Base-by-base conservation (phyloP, 2,797 vertebrate species). In the Diplodus sargus region DNA sequence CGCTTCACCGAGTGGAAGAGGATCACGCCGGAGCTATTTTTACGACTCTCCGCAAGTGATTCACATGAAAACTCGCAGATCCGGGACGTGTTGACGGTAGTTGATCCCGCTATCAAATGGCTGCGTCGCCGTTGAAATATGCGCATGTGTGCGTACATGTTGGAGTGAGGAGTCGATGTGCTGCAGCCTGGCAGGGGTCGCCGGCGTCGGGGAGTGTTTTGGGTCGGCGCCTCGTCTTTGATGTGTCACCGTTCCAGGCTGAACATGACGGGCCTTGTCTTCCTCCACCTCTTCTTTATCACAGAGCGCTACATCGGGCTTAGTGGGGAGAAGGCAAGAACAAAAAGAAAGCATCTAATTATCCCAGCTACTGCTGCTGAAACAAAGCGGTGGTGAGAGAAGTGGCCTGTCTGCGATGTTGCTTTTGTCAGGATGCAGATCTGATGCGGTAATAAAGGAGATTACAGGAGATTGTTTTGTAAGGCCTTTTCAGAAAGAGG, bases 261-360 rank as follows among this genome's bases (percentile, higher is more conserved):
- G 81, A 90, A 83, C 91, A 85, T 89, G 92, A 93, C 39, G 81
- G 73, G 90, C 86, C 89, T 86, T 83, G 90, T 89, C 89, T 89
- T 74, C 73, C 70, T 74, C 75, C 70, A 60, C 5, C 78, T 70
- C 51, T 28, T 71, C 84, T 87, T 79, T 64, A 88, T 79, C 75
- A 20, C 78, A 75, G 64, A 78, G 64, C 73, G 25, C 25, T 28
- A 18, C 56, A 73, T 74, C 54, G 62, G 58, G 49, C 67, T 74
- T 4, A n/a, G 59, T 53, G 34, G 39, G 5, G 15, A 14, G 11
- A 18, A 56, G 23, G 70, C 43, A 28, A 15, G 14, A 4, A 51
- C 34, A 49, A 18, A 2, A 42, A 25, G 52, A 63, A 56, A 69
- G 22, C 61, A 47, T 18, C 60, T 78, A 82, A 90, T 88, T 85